Evolutionary conservation across 1,140 invertebrate species (phyloP), one percentile per base, ranked within the genome.

Genomic region (Oreohelix idahoensis): DNA sequence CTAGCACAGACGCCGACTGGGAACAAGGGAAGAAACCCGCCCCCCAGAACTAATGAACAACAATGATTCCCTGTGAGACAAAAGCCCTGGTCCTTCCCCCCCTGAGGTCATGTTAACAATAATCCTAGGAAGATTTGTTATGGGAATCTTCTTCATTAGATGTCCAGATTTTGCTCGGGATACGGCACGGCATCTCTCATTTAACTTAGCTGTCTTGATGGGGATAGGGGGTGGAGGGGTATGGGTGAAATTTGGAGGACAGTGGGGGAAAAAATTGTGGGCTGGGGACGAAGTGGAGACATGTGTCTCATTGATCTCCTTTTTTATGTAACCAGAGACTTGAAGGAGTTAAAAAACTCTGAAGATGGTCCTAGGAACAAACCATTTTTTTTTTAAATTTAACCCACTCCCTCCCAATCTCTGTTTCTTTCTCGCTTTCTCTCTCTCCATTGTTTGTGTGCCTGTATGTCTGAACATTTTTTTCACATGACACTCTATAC

Each of bases 81-180:
- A 66, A 58, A 66, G 63, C 29, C 29, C 63, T 32, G 29, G 63
- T 32, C 29, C 29, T 23, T 42, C 15, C n/a, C 38, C 36, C 71
- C 71, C 38, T 32, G 17, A 73, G 71, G 71, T 11, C 71, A 73
- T 42, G 36, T 45, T 45, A 42, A 45, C 36, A 42, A 73, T 73
- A 73, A 73, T 73, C 71, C n/a, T 29, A 23, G 36, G 36, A 42
- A 73, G 71, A 73, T 73, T 73, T 73, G 71, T 73, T 73, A 39
- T 42, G 36, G 71, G 20, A 73, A 73, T 39, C 71, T 45, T 73
- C 71, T 73, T 73, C 71, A 73, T 73, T 73, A 73, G 42, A 8
- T 42, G 63, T 11, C 26, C 36, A 73, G 38, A 73, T 73, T 36
- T 73, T 2, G 71, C 71, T 26, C 2, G 36, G 20, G 63, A 66